Base-by-base conservation (phyloP, 2,797 vertebrate genomes). In the Hyperoplus immaculatus region DNA sequence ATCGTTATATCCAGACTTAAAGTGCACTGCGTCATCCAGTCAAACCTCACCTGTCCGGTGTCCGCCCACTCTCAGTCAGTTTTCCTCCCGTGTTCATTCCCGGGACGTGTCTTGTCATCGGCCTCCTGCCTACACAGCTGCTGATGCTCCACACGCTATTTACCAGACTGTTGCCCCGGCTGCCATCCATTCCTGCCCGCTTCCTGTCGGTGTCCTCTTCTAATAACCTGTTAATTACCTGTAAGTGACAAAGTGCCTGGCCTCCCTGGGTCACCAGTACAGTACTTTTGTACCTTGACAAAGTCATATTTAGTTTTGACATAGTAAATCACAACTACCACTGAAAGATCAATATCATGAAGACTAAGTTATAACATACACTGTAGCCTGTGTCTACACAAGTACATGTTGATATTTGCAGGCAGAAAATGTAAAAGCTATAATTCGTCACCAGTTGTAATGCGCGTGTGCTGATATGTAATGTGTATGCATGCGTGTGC, bases 71-170 rank as follows among this genome's bases (percentile, higher is more conserved):
- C 13, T 59, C 57, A 57, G 56, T 7, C 10, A 39, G 41, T 68
- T 57, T 38, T 13, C 54, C 29, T 50, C 63, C 18, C 51, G 8
- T 2, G 3, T 39, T 15, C 21, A 50, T 77, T 66, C 41, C 41
- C 72, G 75, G 39, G 29, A 64, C 29, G 1, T 50, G 45, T 46
- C 60, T 10, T 62, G 49, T 46, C 58, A 66, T 69, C 58, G 39
- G 55, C 58, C 55, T 76, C 56, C 21, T 61, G n/a, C 53, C 46
- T 54, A 45, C 59, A 57, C 41, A 62, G 50, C 59, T 72, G 67
- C 54, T 65, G n/a, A 16, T 72, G 18, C 14, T 51, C 18, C 61
- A 41, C 46, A 41, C 58, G 45, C 18, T 6, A 6, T 56, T 59
- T 54, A 11, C 14, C 36, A 13, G 29, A 14, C 47, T 46, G 29